phyloP scores from a whole-genome alignment of 1,140 invertebrate species.

The Pristionchus pacificus region DNA sequence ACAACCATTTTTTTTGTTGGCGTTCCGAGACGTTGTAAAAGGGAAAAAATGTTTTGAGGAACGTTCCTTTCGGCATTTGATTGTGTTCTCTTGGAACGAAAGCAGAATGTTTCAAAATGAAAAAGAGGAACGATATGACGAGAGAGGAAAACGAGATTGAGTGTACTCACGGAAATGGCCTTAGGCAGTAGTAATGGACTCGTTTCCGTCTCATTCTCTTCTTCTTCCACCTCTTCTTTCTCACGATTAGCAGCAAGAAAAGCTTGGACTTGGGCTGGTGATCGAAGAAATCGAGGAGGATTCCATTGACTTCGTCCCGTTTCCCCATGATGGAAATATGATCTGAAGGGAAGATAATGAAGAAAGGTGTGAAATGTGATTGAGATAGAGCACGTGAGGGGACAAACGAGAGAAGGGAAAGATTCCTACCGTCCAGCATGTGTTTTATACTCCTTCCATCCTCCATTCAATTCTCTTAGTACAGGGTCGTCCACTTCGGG shows the following conservation, averaged over 20 bases:
- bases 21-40: not conserved
- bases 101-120: constrained; percentile 11
- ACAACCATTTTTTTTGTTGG: not conserved
- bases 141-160: constrained; percentile 9
- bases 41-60: no score
- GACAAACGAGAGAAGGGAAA: not conserved
- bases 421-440: constrained; percentile 23
- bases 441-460: constrained; percentile 35
- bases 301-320: constrained; percentile 35
- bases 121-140: no score
- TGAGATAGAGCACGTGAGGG: not conserved
- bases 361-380: not conserved
- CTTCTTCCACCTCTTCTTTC: constrained; percentile 1
- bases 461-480: constrained; percentile 24
- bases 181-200: constrained; percentile 12
- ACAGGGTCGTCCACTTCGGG: constrained; percentile 23
- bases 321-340: constrained; percentile 33
- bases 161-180: constrained; percentile 6
- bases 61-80: no score
- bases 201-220: constrained; percentile 13
- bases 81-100: no score
- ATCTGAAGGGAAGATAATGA: constrained; percentile 2
- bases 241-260: not conserved
- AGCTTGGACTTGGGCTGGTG: constrained; percentile 33
- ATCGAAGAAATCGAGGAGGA: constrained; percentile 32